phyloP scores from a whole-genome alignment of 2,888 invertebrate species.

The Autographa pulchrina region DNA sequence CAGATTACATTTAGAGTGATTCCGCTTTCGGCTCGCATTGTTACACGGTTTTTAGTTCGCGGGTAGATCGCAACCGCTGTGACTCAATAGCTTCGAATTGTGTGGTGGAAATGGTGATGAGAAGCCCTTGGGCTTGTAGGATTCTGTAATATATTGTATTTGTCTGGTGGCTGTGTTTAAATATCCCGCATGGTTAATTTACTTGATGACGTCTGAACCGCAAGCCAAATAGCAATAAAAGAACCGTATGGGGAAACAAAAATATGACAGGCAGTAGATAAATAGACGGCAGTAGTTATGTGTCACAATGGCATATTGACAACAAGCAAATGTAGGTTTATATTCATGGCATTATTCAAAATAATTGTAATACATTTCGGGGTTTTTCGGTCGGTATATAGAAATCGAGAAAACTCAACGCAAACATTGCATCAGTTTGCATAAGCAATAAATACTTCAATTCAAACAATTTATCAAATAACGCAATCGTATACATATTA shows the following conservation, averaged over 20 bases:
- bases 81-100: slow-evolving; percentile 54
- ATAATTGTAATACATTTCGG: not conserved
- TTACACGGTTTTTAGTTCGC: slow-evolving; percentile 74
- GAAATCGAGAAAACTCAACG: slow-evolving; percentile 5
- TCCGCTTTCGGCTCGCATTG: slow-evolving; percentile 77
- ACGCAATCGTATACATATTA: slow-evolving; percentile 32
- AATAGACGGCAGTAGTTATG: no score
- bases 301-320: no score
- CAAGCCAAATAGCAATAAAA: no score
- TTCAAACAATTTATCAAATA: slow-evolving; percentile 40
- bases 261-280: no score
- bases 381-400: not conserved
- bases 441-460: slow-evolving; percentile 45
- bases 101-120: slow-evolving; percentile 19
- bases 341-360: no score
- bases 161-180: slow-evolving; percentile 1
- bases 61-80: slow-evolving; percentile 61
- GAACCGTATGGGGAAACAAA: no score
- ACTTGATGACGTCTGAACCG: no score
- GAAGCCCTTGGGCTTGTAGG: slow-evolving; percentile 27
- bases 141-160: slow-evolving; percentile 28
- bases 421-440: slow-evolving; percentile 29
- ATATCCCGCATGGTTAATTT: not conserved
- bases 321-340: no score
- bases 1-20: slow-evolving; percentile 82